A percentile compares a stretch with the other conserved stretches of the same genome.
These are phyloP conservation scores for Mimas tiliae DNA, from an alignment of 2,888 invertebrate genomes.

Conservation along the genomic window DNA sequence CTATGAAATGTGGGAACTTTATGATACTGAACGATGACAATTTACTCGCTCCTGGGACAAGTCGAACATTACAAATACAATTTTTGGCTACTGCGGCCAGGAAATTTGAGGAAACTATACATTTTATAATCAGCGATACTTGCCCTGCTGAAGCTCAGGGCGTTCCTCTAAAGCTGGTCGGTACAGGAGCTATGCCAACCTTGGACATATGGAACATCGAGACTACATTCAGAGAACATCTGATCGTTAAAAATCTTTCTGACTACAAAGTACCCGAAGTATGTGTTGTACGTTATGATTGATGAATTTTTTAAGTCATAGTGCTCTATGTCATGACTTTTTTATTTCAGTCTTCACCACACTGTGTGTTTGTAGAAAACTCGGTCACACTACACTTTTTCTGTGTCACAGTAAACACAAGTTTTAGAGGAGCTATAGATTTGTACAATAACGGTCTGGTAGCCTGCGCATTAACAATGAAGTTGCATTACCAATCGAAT, in stretches of 20 bases:
- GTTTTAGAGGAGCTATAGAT: conserved; percentile 62
- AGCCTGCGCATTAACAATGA: conserved; percentile 67
- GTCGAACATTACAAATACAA: conserved; percentile 70
- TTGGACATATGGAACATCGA: conserved; percentile 84
- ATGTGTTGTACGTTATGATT: conserved; percentile 27
- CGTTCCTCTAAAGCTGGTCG: conserved; percentile 75
- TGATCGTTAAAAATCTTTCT: conserved; percentile 79
- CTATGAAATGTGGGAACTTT: conserved; percentile 75
- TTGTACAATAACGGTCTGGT: conserved; percentile 79
- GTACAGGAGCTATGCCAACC: conserved; percentile 83
- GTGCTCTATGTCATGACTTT: conserved; percentile 25
- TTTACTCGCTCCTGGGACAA: conserved; percentile 73
- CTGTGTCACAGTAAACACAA: conserved; percentile 68
- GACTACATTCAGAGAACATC: conserved; percentile 85
- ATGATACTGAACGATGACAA: conserved; percentile 74
- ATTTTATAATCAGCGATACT: conserved; percentile 76
- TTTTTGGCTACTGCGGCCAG: conserved; percentile 65
- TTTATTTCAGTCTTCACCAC: conserved; percentile 68
- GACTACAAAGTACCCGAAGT: conserved; percentile 82
- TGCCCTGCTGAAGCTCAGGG: conserved; percentile 80
- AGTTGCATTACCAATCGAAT: conserved; percentile 67
- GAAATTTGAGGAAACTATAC: conserved; percentile 72
- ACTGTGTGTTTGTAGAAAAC: conserved; percentile 76
- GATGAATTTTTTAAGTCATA: conserved; percentile 9
- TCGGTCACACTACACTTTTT: conserved; percentile 74